These are phyloP conservation scores for Novumbra hubbsi DNA, from an alignment of 2,797 vertebrate genomes.

Conservation along the genomic window DNA sequence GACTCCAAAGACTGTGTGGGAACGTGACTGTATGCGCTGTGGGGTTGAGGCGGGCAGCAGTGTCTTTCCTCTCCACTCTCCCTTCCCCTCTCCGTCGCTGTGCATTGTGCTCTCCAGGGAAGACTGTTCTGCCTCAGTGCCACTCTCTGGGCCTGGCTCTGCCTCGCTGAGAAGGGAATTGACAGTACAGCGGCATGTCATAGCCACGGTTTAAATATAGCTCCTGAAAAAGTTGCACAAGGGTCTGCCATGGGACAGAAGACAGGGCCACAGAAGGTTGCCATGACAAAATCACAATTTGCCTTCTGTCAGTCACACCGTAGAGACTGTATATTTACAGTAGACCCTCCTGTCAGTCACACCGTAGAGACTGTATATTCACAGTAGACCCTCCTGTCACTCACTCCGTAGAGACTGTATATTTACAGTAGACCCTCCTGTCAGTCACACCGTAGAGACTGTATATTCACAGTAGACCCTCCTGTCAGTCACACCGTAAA, in stretches of 20 bases:
- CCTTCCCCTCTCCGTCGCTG: constrained; percentile 5
- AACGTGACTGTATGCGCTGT: neutral
- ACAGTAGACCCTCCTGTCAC: no score
- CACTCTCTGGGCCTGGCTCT: constrained; percentile 24
- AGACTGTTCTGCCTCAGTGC: constrained; percentile 38
- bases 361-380: no score
- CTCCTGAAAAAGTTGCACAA: constrained; percentile 19
- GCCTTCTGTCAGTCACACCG: constrained; percentile 1
- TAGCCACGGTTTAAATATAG: constrained; percentile 41
- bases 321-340: neutral
- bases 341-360: no score
- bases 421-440: no score
- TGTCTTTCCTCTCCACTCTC: neutral
- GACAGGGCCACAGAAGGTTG: constrained; percentile 6
- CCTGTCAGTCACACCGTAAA: no score
- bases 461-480: no score
- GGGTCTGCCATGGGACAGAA: constrained; percentile 1
- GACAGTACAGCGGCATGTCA: constrained; percentile 27
- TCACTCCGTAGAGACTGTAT: no score
- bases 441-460: no score
- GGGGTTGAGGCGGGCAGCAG: neutral
- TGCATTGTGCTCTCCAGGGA: constrained; percentile 24
- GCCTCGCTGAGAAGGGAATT: constrained; percentile 20
- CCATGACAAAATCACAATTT: neutral
- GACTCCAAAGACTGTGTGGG: constrained; percentile 14